Evolutionary conservation across 2,113 vertebrate genomes (phyloP).

Genomic region (Spheniscus mendiculus): DNA sequence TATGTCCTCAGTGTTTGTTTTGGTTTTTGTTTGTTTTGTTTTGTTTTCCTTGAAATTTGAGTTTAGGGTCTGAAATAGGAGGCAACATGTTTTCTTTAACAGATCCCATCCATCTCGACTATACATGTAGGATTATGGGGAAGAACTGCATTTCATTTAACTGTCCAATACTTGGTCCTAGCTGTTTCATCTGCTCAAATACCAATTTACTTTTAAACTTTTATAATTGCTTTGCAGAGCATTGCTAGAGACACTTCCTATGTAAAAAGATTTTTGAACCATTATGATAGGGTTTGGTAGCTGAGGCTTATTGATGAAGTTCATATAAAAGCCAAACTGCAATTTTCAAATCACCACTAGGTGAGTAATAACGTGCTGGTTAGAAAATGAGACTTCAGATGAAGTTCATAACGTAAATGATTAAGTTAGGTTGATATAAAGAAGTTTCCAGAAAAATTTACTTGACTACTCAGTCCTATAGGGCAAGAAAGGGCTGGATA

Average conservation of each 20-base stretch:
- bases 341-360: not conserved
- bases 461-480: not conserved
- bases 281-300: not conserved
- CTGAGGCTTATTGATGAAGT: not conserved
- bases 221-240: not conserved
- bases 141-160: not conserved
- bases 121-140: not conserved
- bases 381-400: not conserved
- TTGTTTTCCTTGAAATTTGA: not conserved
- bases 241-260: not conserved
- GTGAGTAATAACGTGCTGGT: not conserved
- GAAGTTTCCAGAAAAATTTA: not conserved
- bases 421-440: not conserved
- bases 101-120: not conserved
- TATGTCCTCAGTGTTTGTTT: not conserved
- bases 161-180: not conserved
- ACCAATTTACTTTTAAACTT: not conserved
- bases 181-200: not conserved
- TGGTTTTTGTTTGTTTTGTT: not conserved
- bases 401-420: not conserved
- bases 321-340: not conserved
- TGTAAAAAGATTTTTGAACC: not conserved
- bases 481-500: not conserved
- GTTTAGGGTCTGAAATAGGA: not conserved
- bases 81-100: not conserved